Base-by-base conservation (phyloP, 2,888 invertebrate genomes). In the Lymantria dispar region DNA sequence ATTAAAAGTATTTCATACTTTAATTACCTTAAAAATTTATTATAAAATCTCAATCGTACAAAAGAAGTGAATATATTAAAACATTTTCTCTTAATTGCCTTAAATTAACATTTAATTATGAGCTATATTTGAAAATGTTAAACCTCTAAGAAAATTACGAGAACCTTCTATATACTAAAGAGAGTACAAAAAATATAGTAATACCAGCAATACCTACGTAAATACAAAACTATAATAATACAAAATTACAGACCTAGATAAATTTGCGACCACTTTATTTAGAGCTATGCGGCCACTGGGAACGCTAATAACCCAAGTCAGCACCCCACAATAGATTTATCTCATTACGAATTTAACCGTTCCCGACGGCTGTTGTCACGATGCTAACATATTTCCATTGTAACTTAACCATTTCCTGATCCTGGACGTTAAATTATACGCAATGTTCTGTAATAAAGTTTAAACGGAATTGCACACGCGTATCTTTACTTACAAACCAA, bases 331-430 rank as follows among this genome's bases (percentile, higher is more conserved):
- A 61, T 58, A 62, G 68, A 67, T 76, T 76, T 76, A 79, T 74
- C 76, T 79, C 73, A 78, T 80, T 77, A 80, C 72, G 63, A 66
- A 64, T 71, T 76, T 78, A 83, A 81, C 77, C 64, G 74, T 72
- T 64, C 72, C 57, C 60, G 80, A 78, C 83, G 73, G 72, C 56
- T 47, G 66, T 71, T 77, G 78, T 82, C 81, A 73, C 73, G 68
- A 60, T 59, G 54, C 64, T 76, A 68, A 79, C 74, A 73, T 78
- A 82, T 75, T 73, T 65, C 55, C 64, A 57, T 70, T 70, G 76
- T 78, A 76, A 78, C 71, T 70, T 71, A 47, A 66, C 58, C 62
- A 72, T 72, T 73, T 72, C 75, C 70, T 76, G 75, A 77, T 72
- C 73, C 22, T 22, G 3, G 72, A 72, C 54, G 63, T 64, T 64